These are phyloP conservation scores for Onchidella celtica DNA, from an alignment of 2,888 invertebrate genomes.

Conservation along the genomic window DNA sequence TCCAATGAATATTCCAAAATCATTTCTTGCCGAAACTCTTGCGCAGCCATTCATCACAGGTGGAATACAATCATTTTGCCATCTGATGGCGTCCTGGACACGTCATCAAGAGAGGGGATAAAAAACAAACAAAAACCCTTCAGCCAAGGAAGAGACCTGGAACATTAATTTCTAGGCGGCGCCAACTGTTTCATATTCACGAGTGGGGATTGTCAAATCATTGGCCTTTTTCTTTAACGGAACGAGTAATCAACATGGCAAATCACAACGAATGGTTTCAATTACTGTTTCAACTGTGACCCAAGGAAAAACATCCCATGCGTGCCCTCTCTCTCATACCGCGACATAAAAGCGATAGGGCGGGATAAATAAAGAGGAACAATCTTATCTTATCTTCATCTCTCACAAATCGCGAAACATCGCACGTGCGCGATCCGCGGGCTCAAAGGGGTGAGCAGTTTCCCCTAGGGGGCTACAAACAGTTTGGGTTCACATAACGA, in stretches of 20 bases:
- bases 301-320: background rate
- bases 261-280: slow-evolving; percentile 13
- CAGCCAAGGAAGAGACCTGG: no score
- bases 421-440: background rate
- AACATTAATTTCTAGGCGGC: no score
- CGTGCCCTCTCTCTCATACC: background rate
- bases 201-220: no score
- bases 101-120: no score
- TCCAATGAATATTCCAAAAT: no score
- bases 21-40: no score
- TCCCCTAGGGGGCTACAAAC: slow-evolving; percentile 17
- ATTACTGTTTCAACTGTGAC: background rate
- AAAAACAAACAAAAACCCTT: no score
- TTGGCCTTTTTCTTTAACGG: slow-evolving; percentile 3
- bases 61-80: no score
- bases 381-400: slow-evolving; percentile 33
- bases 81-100: no score
- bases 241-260: slow-evolving; percentile 5
- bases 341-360: background rate
- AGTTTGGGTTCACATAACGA: slow-evolving; percentile 6
- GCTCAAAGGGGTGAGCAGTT: slow-evolving; percentile 1
- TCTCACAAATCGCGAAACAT: background rate
- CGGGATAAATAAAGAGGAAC: background rate
- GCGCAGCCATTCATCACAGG: no score
- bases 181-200: no score